A percentile compares a stretch with the other conserved stretches of the same genome.
These are phyloP conservation scores for Azorinus chamasolen DNA, from an alignment of 2,888 invertebrate genomes.

Conservation along the genomic window DNA sequence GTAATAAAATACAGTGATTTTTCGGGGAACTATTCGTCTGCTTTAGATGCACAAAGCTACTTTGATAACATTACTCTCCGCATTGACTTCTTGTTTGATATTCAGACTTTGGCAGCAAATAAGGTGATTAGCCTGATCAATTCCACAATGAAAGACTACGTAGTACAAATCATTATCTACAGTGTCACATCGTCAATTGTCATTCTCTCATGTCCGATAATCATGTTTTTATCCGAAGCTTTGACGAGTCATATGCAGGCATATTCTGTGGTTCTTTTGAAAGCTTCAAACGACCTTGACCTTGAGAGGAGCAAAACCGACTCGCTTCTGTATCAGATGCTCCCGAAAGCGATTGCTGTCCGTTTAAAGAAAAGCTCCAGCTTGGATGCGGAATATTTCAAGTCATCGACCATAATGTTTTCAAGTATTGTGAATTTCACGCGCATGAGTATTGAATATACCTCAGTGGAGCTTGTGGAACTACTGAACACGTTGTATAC, in stretches of 20 bases:
- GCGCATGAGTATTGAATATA: conserved; percentile 39
- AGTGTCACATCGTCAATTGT: conserved; percentile 41
- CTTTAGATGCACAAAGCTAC: conserved; percentile 92
- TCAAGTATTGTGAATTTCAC: conserved; percentile 69
- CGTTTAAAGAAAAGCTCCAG: conserved; percentile 61
- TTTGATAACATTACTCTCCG: conserved; percentile 94
- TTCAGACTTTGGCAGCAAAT: conserved; percentile 88
- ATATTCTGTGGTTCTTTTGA: conserved; percentile 71
- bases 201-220: conserved; percentile 54
- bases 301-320: conserved; percentile 65
- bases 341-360: conserved; percentile 68
- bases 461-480: conserved; percentile 67
- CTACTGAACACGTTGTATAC: conserved; percentile 69
- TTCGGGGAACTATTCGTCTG: conserved; percentile 83
- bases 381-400: conserved; percentile 70
- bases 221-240: conserved; percentile 49
- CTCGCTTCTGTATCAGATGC: conserved; percentile 72
- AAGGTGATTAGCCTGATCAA: conserved; percentile 60
- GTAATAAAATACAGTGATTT: conserved; percentile 30
- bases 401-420: conserved; percentile 71
- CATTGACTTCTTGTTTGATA: conserved; percentile 92
- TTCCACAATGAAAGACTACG: conserved; percentile 85
- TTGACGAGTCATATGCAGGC: conserved; percentile 68
- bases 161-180: conserved; percentile 77
- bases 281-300: conserved; percentile 68